phyloP scores from a whole-genome alignment of 2,113 vertebrate species.

The Hippocampus barbouri region DNA sequence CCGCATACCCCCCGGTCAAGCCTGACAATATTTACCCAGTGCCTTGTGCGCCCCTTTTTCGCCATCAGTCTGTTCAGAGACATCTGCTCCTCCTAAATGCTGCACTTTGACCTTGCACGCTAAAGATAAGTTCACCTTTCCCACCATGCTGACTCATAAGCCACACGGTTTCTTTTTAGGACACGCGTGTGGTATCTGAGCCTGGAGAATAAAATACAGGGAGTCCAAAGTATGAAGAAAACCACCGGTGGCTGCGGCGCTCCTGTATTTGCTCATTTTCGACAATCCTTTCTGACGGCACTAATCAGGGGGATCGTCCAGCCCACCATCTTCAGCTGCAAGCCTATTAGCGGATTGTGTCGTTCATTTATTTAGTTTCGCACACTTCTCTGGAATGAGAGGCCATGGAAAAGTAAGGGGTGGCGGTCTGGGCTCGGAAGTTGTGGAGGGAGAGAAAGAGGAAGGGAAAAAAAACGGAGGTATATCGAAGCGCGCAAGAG shows the following conservation, averaged over 20 bases:
- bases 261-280: too few relatives aligned
- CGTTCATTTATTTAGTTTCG: conserved; percentile 61
- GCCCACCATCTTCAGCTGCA: conserved; percentile 63
- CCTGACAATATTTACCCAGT: conserved; percentile 40
- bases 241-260: conserved; percentile 3
- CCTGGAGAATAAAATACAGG: background rate
- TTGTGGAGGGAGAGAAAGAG: conserved; percentile 34
- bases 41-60: conserved; percentile 22
- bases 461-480: conserved; percentile 15
- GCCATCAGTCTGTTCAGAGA: conserved; percentile 16
- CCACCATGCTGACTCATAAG: conserved; percentile 4
- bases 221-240: conserved; percentile 21
- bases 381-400: conserved; percentile 62
- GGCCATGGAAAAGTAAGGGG: conserved; percentile 67
- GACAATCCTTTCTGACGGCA: conserved; percentile 30
- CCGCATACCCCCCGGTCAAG: conserved; percentile 20
- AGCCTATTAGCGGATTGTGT: conserved; percentile 71
- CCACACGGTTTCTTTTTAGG: conserved; percentile 7
- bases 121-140: conserved; percentile 60
- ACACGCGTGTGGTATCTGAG: conserved; percentile 7
- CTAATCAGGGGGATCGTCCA: conserved; percentile 65
- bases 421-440: conserved; percentile 55
- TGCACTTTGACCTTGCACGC: conserved; percentile 43
- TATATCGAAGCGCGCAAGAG: conserved; percentile 10
- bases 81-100: conserved; percentile 43